Percentiles rank a stretch among this genome's conserved stretches.
These are phyloP conservation scores for Lepidostoma basale DNA, from an alignment of 1,140 invertebrate species.

Conservation along the genomic window DNA sequence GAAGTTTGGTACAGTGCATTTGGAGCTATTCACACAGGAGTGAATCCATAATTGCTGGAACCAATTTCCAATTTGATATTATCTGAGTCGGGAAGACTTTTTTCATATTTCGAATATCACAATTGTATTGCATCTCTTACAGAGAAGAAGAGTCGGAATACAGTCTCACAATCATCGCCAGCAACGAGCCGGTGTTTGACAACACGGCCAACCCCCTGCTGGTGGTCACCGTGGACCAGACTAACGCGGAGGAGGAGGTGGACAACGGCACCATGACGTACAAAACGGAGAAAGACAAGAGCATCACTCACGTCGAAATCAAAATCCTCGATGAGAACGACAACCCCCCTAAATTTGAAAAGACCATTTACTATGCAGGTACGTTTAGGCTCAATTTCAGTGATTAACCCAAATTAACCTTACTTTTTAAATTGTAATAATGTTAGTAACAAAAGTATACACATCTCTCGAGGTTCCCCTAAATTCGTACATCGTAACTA, in stretches of 20 bases:
- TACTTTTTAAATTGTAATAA: too few relatives aligned
- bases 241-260: constrained; percentile 51
- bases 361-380: constrained; percentile 77
- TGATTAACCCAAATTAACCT: constrained; percentile 34
- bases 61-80: too few relatives aligned
- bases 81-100: too few relatives aligned
- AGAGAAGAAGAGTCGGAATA: constrained; percentile 75
- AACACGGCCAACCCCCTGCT: constrained; percentile 47
- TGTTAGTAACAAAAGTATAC: too few relatives aligned
- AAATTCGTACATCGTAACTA: too few relatives aligned
- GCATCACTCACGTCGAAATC: constrained; percentile 74
- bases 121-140: constrained; percentile 8
- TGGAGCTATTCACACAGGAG: too few relatives aligned
- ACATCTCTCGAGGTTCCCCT: too few relatives aligned
- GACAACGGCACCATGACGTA: constrained; percentile 35
- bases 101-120: too few relatives aligned
- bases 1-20: too few relatives aligned
- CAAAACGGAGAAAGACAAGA: constrained; percentile 62
- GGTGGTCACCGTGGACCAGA: constrained; percentile 52
- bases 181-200: constrained; percentile 80
- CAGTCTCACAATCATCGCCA: constrained; percentile 78
- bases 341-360: constrained; percentile 78
- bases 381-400: not conserved
- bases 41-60: too few relatives aligned
- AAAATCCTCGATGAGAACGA: constrained; percentile 85